A percentile compares a stretch with the other conserved stretches of the same genome.
Conservation (phyloP, 1,140 invertebrate species). For the Drosophila leontia region DNA sequence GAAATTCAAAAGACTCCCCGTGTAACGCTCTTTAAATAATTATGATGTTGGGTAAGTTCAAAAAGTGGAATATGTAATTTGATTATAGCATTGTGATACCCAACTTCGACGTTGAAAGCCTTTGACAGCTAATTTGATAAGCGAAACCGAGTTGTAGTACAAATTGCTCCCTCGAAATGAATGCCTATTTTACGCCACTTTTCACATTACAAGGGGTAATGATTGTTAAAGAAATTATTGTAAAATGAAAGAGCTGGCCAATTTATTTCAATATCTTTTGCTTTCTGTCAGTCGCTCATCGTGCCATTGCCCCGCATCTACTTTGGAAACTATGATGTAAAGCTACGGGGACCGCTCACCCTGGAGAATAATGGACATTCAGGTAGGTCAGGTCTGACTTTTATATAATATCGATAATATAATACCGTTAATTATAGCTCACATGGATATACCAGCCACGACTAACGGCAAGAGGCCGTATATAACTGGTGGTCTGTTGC, state of each 20-base stretch:
- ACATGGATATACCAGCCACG: conserved; percentile 85
- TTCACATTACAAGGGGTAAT: conserved; percentile 34
- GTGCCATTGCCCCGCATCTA: conserved; percentile 88
- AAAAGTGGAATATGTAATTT: conserved; percentile 6
- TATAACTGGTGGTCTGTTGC: conserved; percentile 87
- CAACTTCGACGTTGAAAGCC: background rate
- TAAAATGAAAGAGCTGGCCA: conserved; percentile 16
- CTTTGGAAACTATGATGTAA: conserved; percentile 88
- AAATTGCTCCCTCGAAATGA: conserved; percentile 48
- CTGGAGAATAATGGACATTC: conserved; percentile 89
- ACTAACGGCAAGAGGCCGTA: conserved; percentile 86
- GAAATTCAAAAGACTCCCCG: background rate
- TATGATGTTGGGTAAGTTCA: conserved; percentile 3
- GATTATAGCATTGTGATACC: conserved; percentile 14
- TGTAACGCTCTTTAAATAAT: background rate
- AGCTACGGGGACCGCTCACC: conserved; percentile 86
- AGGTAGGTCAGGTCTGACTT: conserved; percentile 83
- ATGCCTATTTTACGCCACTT: conserved; percentile 45
- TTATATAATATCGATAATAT: background rate
- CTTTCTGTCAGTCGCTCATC: conserved; percentile 85
- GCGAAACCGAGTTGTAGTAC: conserved; percentile 24
- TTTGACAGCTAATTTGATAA: conserved; percentile 58
- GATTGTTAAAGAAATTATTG: background rate
- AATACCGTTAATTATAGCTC: conserved; percentile 52
- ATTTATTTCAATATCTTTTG: conserved; percentile 71